Evolutionary conservation across 2,113 vertebrate genomes (phyloP), one percentile per base, ranked within the genome.

Genomic region (Athene cunicularia): DNA sequence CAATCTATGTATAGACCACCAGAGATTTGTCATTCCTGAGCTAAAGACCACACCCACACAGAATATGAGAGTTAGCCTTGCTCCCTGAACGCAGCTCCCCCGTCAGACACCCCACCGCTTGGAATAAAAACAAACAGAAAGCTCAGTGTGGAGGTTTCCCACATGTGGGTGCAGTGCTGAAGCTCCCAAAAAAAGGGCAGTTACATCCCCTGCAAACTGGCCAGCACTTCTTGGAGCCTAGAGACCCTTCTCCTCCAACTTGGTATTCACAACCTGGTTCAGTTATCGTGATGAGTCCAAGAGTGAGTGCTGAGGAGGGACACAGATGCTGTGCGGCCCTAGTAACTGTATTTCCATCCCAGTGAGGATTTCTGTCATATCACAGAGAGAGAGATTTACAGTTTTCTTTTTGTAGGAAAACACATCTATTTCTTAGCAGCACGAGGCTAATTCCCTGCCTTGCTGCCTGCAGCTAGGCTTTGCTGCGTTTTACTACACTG

Each of bases 371-470:
- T 79, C 90, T 82, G 58, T 90, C 47, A 43, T 73, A 71, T 66
- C 41, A 59, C 64, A 49, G 62, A 74, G 60, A 73, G 21, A 52
- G 37, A 90, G 39, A 71, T 80, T 74, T 81, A 81, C 52, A 35
- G 58, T 66, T 76, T 30, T 37, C 50, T 75, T 93, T 89, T 66
- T 50, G 62, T 35, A 62, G 49, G 88, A 89, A 87, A 90, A 93
- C 67, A 93, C 62, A 85, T 86, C 52, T 67, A 70, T 74, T 87
- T 85, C 59, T 60, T 35, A 95, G 64, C 85, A 90, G 77, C 92
- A 91, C 19, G 26, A 91, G 75, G 77, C 50, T 66, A 49, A 79
- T 74, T 92, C 86, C 43, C 64, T 50, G 93, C 71, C 56, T 82
- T 21, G 68, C 80, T 79, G 66, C 80, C 84, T 79, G 75, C 75